Evolutionary conservation across 1,140 invertebrate species (phyloP).

Genomic region (Luehdorfia chinensis): DNA sequence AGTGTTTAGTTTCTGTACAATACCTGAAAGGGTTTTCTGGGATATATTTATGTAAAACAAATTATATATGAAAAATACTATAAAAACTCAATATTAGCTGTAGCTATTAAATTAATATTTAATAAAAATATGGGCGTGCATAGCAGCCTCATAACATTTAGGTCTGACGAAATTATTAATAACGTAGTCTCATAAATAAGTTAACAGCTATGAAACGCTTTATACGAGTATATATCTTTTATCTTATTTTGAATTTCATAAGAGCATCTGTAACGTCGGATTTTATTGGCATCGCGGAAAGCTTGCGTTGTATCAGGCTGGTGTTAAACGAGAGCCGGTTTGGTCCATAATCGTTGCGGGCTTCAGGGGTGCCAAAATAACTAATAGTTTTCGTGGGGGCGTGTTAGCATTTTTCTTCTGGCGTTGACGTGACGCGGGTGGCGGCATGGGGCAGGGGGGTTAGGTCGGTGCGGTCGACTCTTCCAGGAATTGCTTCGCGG

Average conservation of each 20-base stretch:
- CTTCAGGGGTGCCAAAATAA: slow-evolving; percentile 72
- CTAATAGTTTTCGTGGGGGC: slow-evolving; percentile 74
- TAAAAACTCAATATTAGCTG: too few relatives aligned
- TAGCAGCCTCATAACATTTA: slow-evolving; percentile 23
- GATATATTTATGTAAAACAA: too few relatives aligned
- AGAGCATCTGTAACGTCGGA: slow-evolving; percentile 44
- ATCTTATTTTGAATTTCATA: slow-evolving; percentile 70
- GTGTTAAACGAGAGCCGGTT: neutral
- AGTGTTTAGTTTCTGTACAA: too few relatives aligned
- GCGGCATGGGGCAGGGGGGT: neutral
- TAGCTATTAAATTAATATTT: too few relatives aligned
- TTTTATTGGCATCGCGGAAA: slow-evolving; percentile 34
- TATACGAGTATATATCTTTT: slow-evolving; percentile 68
- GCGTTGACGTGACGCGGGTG: slow-evolving; percentile 48
- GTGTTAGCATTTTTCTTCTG: slow-evolving; percentile 77
- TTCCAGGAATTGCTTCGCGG: slow-evolving; percentile 56
- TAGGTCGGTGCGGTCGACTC: slow-evolving; percentile 32
- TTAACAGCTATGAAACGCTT: slow-evolving; percentile 69
- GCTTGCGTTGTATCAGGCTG: slow-evolving; percentile 1
- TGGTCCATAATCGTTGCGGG: slow-evolving; percentile 56
- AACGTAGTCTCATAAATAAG: slow-evolving; percentile 70
- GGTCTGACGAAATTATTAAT: slow-evolving; percentile 54
- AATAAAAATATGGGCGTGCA: slow-evolving; percentile 10
- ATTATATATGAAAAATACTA: too few relatives aligned
- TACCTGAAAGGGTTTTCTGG: too few relatives aligned